Conservation (phyloP, 2,797 vertebrate species). For the Bryconaethiops microstoma region DNA sequence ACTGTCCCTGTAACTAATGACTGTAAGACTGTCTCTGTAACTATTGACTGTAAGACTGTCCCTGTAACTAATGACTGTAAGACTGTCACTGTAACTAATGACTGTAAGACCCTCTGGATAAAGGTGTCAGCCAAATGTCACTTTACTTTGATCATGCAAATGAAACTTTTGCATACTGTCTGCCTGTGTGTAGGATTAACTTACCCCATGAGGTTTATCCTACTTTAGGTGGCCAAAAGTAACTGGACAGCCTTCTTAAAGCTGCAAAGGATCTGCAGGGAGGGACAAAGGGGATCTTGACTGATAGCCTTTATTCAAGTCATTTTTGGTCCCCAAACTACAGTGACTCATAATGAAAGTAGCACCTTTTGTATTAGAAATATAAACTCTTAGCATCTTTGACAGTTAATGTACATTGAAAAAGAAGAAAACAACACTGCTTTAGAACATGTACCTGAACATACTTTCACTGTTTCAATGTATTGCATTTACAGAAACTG, state of each 20-base stretch:
- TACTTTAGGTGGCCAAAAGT: not conserved
- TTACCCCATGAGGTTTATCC: too few species aligned
- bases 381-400: constrained; percentile 3
- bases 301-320: constrained; percentile 44
- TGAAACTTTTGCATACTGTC: too few species aligned
- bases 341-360: not conserved
- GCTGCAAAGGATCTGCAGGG: constrained; percentile 1
- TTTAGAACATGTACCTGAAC: not conserved
- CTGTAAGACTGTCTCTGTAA: too few species aligned
- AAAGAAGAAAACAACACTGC: not conserved
- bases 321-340: constrained; percentile 12
- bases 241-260: not conserved
- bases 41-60: too few species aligned
- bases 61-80: too few species aligned
- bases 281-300: not conserved
- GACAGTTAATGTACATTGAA: constrained; percentile 14
- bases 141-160: too few species aligned
- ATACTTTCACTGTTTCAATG: not conserved
- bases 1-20: too few species aligned
- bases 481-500: not conserved
- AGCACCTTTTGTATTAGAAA: constrained; percentile 23
- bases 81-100: too few species aligned
- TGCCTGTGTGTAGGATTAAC: too few species aligned
- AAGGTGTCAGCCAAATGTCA: too few species aligned
- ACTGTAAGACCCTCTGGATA: too few species aligned